phyloP scores from a whole-genome alignment of 2,113 vertebrate genomes.

The Camelus bactrianus region DNA sequence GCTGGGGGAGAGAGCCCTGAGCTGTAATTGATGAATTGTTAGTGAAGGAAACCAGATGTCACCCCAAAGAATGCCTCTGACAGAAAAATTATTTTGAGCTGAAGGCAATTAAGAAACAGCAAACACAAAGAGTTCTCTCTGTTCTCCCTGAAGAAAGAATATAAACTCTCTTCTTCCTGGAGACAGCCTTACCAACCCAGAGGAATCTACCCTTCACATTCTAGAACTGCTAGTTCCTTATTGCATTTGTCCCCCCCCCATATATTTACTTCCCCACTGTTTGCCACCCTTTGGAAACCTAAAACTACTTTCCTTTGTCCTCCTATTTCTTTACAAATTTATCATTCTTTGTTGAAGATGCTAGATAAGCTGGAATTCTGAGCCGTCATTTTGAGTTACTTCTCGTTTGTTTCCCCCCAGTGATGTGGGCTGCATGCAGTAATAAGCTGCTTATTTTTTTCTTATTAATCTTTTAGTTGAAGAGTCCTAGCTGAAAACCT shows the following conservation, averaged over 20 bases:
- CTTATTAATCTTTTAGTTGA: neutral
- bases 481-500: neutral
- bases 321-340: neutral
- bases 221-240: too few relatives aligned
- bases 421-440: neutral
- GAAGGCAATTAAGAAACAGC: neutral
- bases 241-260: neutral
- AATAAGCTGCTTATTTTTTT: neutral
- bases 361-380: neutral
- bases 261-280: neutral
- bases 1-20: neutral
- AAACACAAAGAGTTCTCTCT: neutral
- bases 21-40: neutral
- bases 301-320: neutral
- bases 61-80: too few relatives aligned
- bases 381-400: neutral
- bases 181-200: neutral
- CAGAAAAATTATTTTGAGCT: too few relatives aligned
- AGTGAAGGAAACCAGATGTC: neutral
- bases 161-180: neutral
- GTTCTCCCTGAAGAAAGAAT: neutral
- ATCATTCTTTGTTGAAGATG: neutral
- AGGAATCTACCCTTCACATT: neutral
- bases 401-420: neutral
- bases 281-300: neutral